These are phyloP conservation scores for Glaucomys volans DNA, from an alignment of 2,113 vertebrate genomes.

Conservation along the genomic window DNA sequence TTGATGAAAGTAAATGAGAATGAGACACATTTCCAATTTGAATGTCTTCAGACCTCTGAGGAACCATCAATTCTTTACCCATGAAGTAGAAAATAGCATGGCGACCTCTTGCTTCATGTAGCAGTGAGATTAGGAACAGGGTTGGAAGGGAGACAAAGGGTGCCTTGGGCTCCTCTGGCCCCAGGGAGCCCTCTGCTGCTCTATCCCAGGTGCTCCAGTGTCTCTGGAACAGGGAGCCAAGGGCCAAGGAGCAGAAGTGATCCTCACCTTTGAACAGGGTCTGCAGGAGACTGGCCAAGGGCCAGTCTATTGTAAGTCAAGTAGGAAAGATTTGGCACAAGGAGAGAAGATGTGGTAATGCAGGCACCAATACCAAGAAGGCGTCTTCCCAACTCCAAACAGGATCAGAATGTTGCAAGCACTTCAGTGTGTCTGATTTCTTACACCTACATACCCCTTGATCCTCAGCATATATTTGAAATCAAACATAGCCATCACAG, in stretches of 20 bases:
- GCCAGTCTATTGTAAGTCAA: not conserved
- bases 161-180: fast-evolving
- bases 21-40: not conserved
- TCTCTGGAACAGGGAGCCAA: too few species aligned
- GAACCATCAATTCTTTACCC: not conserved
- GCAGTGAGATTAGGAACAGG: not conserved
- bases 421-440: not conserved
- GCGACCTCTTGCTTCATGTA: not conserved
- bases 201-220: too few species aligned
- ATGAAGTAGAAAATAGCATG: not conserved
- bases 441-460: not conserved
- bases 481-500: not conserved
- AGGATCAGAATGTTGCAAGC: not conserved
- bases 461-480: not conserved
- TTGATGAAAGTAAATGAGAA: not conserved
- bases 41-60: not conserved
- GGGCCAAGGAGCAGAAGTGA: fast-evolving
- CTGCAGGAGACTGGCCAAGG: not conserved
- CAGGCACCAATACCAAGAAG: not conserved
- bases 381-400: not conserved
- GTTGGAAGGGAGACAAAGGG: fast-evolving
- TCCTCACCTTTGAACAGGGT: not conserved
- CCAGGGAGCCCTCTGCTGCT: not conserved
- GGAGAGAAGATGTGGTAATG: not conserved
- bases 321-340: not conserved